Conservation (phyloP, 2,888 invertebrate genomes). For the Tineola bisselliella region DNA sequence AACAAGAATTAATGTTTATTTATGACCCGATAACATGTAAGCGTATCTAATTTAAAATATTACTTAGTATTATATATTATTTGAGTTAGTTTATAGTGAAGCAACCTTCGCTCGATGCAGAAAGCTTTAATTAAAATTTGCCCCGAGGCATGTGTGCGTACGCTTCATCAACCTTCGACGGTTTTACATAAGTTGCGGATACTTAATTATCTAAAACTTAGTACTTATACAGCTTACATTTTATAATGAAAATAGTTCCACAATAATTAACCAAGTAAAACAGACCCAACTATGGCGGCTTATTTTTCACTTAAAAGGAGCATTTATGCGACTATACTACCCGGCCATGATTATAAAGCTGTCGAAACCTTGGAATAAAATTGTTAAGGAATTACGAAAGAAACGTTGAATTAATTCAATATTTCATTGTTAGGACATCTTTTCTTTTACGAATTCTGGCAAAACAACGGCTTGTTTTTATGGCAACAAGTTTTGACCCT, state of each 20-base stretch:
- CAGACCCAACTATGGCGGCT: too few relatives aligned
- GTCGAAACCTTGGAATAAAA: too few relatives aligned
- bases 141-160: background rate
- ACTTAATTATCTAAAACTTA: background rate
- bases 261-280: too few relatives aligned
- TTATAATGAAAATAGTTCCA: background rate
- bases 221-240: background rate
- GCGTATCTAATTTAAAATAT: background rate
- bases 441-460: too few relatives aligned
- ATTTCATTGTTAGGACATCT: too few relatives aligned
- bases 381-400: too few relatives aligned
- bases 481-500: too few relatives aligned
- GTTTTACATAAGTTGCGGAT: background rate
- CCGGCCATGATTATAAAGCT: too few relatives aligned
- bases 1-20: background rate
- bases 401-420: too few relatives aligned
- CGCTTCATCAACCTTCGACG: background rate
- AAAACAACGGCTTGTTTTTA: too few relatives aligned
- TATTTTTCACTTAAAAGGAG: too few relatives aligned
- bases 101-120: background rate
- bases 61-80: background rate
- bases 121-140: constrained; percentile 5
- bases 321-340: too few relatives aligned
- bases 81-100: background rate
- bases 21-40: background rate